A percentile compares a stretch with the other conserved stretches of the same genome.
Conservation (phyloP, 2,797 vertebrate genomes). For the Netta rufina region DNA sequence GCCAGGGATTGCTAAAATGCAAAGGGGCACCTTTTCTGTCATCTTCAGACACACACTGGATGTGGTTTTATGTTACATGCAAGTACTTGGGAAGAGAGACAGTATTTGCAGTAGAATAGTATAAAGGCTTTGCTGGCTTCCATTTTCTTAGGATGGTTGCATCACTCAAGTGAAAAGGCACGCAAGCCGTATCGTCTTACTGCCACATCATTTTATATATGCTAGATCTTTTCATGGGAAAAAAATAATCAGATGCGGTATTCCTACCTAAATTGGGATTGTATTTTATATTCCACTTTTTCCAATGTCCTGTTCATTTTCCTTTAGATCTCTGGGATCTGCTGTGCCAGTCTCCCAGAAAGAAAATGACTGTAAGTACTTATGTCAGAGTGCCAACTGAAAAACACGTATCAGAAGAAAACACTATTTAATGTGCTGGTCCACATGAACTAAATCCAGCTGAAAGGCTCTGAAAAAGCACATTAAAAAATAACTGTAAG, state of each 20-base stretch:
- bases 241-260: not conserved
- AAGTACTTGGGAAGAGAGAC: not conserved
- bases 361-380: not conserved
- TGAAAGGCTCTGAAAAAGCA: slow-evolving; percentile 31
- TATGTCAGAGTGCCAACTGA: not conserved
- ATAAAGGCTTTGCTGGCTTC: not conserved
- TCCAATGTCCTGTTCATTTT: not conserved
- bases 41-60: not conserved
- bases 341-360: not conserved
- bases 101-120: not conserved
- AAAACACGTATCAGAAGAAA: not conserved
- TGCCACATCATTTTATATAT: not conserved
- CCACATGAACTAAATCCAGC: not conserved
- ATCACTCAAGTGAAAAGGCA: not conserved
- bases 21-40: not conserved
- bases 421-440: not conserved
- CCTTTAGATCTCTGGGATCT: not conserved
- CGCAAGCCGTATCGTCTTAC: not conserved
- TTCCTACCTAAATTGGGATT: not conserved
- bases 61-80: not conserved
- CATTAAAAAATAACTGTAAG: slow-evolving; percentile 23
- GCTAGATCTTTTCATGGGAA: not conserved
- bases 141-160: not conserved
- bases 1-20: too few species aligned
- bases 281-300: not conserved